phyloP scores from a whole-genome alignment of 2,888 invertebrate genomes.

The Tillus elongatus region DNA sequence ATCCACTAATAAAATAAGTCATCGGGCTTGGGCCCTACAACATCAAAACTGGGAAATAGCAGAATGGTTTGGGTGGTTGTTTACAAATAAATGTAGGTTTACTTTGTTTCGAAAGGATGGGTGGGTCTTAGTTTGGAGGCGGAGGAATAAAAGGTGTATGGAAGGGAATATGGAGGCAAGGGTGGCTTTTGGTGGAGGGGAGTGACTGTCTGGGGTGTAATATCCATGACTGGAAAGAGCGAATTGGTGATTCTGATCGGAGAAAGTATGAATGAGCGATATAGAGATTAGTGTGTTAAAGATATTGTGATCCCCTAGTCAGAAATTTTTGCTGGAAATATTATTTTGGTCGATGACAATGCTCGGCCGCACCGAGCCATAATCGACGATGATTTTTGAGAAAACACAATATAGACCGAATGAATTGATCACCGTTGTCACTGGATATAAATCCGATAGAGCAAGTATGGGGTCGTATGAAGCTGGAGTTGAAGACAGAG shows the following conservation, averaged over 20 bases:
- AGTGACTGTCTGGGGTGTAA: slow-evolving; percentile 4
- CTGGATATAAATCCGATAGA: slow-evolving; percentile 2
- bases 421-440: slow-evolving; percentile 1
- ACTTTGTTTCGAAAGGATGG: not conserved
- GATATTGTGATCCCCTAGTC: not conserved
- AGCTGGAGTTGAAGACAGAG: slow-evolving; percentile 3
- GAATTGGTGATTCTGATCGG: slow-evolving; percentile 3
- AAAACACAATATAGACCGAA: not conserved
- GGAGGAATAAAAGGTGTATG: slow-evolving; percentile 1
- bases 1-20: too few relatives aligned
- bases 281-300: not conserved
- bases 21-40: not conserved
- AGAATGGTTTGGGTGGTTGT: not conserved
- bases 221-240: not conserved
- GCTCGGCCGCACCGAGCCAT: not conserved
- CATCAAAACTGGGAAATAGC: not conserved
- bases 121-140: not conserved
- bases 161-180: slow-evolving; percentile 4
- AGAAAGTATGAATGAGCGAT: too few relatives aligned
- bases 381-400: slow-evolving; percentile 1
- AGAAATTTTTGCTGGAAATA: not conserved
- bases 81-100: not conserved
- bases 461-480: not conserved
- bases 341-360: slow-evolving; percentile 1
- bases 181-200: slow-evolving; percentile 2